Evolutionary conservation across 2,888 invertebrate genomes (phyloP).

Genomic region (Julus scandinavius): DNA sequence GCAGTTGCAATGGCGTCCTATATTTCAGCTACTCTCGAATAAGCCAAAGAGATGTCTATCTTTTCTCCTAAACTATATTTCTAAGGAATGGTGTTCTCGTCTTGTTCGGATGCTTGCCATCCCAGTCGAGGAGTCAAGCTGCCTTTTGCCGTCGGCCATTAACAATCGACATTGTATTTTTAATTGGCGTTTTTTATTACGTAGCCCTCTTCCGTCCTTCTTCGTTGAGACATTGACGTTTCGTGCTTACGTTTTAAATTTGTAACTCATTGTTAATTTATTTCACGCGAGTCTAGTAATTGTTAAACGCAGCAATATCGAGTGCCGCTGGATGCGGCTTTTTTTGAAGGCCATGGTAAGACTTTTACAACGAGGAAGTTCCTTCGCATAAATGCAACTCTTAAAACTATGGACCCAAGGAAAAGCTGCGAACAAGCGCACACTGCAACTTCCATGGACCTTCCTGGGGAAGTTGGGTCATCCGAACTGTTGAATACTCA

Average conservation of each 20-base stretch:
- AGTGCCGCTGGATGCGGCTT: background rate
- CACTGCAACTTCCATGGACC: background rate
- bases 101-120: background rate
- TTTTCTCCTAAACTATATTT: constrained; percentile 9
- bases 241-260: constrained; percentile 1
- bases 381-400: background rate
- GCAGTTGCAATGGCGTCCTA: background rate
- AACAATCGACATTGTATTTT: background rate
- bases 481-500: background rate
- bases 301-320: background rate
- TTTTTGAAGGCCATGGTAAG: background rate
- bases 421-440: background rate
- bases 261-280: constrained; percentile 18
- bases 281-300: background rate
- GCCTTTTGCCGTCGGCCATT: background rate
- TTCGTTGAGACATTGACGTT: background rate
- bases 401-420: background rate
- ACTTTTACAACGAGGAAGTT: too few relatives aligned
- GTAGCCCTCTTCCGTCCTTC: background rate
- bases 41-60: constrained; percentile 10
- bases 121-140: background rate
- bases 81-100: background rate
- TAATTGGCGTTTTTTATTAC: background rate
- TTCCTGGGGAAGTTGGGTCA: background rate
- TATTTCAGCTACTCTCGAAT: background rate